Conservation (phyloP, 1,140 invertebrate genomes). For the Bombus terrestris region DNA sequence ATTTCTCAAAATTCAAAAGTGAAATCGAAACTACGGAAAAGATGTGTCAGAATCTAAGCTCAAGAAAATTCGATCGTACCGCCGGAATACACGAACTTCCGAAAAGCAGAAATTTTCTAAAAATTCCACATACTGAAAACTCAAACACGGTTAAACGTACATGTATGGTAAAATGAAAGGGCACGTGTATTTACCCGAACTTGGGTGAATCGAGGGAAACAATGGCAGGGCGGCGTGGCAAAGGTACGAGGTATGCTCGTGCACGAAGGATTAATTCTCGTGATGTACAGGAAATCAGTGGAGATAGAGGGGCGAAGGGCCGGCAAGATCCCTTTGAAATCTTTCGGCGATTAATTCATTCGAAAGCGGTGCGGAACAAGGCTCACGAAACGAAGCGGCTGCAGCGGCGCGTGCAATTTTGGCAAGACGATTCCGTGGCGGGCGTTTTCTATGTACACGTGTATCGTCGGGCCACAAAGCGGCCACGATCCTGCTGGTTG, state of each 20-base stretch:
- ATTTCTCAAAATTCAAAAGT: neutral
- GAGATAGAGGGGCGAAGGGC: neutral
- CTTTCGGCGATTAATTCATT: constrained; percentile 42
- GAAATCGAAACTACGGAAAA: too few relatives aligned
- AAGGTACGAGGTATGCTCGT: neutral
- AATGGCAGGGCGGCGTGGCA: neutral
- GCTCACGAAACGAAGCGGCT: neutral
- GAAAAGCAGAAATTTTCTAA: neutral
- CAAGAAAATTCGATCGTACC: too few relatives aligned
- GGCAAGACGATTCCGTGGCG: constrained; percentile 16
- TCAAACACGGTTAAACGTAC: neutral
- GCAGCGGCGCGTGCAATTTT: neutral
- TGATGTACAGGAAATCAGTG: constrained; percentile 2
- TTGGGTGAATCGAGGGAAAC: neutral
- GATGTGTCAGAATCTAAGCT: too few relatives aligned
- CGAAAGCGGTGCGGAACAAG: neutral
- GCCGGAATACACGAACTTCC: too few relatives aligned
- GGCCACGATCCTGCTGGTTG: neutral
- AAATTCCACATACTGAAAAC: neutral
- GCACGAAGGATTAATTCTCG: constrained; percentile 15
- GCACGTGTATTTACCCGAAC: neutral
- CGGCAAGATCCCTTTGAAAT: constrained; percentile 22
- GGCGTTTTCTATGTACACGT: neutral
- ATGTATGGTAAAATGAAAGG: neutral
- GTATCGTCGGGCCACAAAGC: constrained; percentile 27